Evolutionary conservation across 2,797 vertebrate species (phyloP).

Genomic region (Limnodromus scolopaceus): DNA sequence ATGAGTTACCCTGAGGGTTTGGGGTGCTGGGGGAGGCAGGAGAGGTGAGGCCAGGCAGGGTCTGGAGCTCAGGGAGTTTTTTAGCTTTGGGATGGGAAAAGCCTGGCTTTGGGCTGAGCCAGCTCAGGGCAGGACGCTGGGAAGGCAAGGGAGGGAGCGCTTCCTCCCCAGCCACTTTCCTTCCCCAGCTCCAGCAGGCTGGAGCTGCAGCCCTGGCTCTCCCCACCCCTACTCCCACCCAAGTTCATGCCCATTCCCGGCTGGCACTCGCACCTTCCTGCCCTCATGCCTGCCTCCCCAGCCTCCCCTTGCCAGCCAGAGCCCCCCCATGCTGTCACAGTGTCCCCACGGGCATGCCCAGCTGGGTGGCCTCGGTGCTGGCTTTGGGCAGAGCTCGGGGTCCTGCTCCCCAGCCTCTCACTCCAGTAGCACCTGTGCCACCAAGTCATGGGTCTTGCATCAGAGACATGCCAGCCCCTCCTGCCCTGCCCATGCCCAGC

Average conservation of each 20-base stretch:
- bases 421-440: background rate
- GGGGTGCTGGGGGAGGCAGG: background rate
- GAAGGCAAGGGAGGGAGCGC: background rate
- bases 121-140: background rate
- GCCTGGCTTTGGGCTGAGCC: background rate
- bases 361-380: background rate
- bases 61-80: background rate
- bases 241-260: background rate
- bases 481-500: rapidly evolving
- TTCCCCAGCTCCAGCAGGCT: background rate
- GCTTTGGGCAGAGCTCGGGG: background rate
- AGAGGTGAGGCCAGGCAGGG: background rate
- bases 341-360: rapidly evolving
- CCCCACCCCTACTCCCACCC: background rate
- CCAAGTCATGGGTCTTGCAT: background rate
- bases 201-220: background rate
- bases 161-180: background rate
- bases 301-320: background rate
- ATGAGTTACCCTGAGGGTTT: constrained; percentile 27
- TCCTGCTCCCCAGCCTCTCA: background rate
- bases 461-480: background rate
- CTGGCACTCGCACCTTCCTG: background rate
- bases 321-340: background rate
- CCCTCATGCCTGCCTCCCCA: rapidly evolving
- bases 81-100: background rate